Evolutionary conservation across 2,113 vertebrate genomes (phyloP).

Genomic region (Gnathonemus longibarbis): DNA sequence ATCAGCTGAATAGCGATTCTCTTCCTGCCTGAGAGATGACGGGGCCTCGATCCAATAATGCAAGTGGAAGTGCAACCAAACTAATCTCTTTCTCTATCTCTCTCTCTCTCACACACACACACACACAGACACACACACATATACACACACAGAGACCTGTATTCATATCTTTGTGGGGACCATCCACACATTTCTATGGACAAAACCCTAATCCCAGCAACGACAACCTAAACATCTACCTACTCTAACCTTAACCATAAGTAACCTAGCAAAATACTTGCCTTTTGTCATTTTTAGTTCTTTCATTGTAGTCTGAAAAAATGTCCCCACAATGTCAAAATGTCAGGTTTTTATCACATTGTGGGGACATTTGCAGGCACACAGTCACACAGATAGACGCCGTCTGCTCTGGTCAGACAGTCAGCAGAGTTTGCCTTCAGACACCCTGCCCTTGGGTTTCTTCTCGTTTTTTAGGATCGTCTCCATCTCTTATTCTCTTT

Average conservation of each 20-base stretch:
- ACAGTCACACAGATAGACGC: background rate
- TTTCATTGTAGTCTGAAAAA: background rate
- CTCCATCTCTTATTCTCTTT: background rate
- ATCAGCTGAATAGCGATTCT: background rate
- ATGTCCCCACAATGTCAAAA: background rate
- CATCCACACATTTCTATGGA: background rate
- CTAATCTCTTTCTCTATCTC: background rate
- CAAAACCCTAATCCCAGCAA: background rate
- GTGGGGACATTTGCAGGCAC: background rate
- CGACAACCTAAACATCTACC: background rate
- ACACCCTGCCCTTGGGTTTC: background rate
- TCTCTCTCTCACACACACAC: too few relatives aligned
- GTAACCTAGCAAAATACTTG: background rate
- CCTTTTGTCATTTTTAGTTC: background rate
- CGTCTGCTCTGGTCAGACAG: background rate
- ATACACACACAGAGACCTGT: background rate
- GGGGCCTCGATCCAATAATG: background rate
- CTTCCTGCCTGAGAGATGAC: background rate
- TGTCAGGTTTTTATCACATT: background rate
- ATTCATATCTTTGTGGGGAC: background rate
- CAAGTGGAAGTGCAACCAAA: background rate
- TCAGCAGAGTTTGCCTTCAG: background rate
- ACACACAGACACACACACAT: background rate
- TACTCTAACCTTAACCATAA: background rate
- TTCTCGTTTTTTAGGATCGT: background rate